Evolutionary conservation across 2,888 invertebrate genomes (phyloP), one percentile per base, ranked within the genome.

Genomic region (Strigamia maritima): DNA sequence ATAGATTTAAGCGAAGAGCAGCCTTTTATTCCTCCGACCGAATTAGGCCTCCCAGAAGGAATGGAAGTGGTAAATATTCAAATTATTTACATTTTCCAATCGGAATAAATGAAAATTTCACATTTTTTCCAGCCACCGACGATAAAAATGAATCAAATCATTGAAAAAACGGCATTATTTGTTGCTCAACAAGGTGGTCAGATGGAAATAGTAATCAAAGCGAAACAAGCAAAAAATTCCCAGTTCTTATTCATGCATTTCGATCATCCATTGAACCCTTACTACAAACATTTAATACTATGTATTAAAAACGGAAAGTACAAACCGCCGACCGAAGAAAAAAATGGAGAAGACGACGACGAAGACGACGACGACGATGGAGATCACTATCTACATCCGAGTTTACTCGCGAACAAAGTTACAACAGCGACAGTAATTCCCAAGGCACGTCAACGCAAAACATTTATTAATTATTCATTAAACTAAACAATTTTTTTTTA

Each of bases 161-260:
- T 99, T 83, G 97, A 97, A 85, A 97, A 96, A 87, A 99, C 89
- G 0, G 89, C 89, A 1, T 81, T 82, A 60, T 90, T 89, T 83
- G 87, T 89, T 16, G 86, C 87, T 2, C 90, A 91, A 76, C 97
- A 98, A 85, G 98, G 98, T 0, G 90, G 92, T 8, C 99, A 99
- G 87, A 98, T 99, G 98, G 99, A 99, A 88, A 97, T 99, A 82
- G 89, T 99, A 14, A 92, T 99, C 82, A 98, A 98, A 87, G 95
- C 98, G 3, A 99, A 98, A 87, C 99, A 99, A 86, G 90, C 93
- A 0, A 92, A 93, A 84, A 98, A 98, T 88, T 90, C 92, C 0
- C 94, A 97, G 87, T 99, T 99, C 87, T 90, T 92, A 82, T 99
- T 99, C 87, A 89, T 99, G 80, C 93, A 94, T 80, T 94, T 93